Conservation (phyloP, 2,113 vertebrate species). For the Eleginops maclovinus region DNA sequence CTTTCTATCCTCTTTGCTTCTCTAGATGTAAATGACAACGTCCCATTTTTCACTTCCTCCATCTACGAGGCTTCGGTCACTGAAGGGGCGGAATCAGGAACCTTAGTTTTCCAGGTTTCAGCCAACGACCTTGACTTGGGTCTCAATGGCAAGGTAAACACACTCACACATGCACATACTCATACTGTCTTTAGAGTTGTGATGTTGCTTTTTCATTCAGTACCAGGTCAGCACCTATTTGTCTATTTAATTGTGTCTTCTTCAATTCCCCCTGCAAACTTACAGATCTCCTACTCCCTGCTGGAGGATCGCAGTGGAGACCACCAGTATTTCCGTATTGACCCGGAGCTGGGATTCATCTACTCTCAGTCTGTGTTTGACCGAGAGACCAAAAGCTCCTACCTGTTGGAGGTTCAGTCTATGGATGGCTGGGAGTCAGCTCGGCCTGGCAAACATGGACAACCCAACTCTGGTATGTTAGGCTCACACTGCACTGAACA, state of each 20-base stretch:
- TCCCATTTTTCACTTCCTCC: slow-evolving; percentile 93
- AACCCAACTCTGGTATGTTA: slow-evolving; percentile 89
- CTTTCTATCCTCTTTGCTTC: not conserved
- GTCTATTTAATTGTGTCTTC: not conserved
- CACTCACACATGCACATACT: not conserved
- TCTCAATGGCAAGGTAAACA: slow-evolving; percentile 88
- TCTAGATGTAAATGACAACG: slow-evolving; percentile 93
- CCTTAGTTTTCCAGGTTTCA: slow-evolving; percentile 88
- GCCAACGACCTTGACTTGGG: slow-evolving; percentile 89
- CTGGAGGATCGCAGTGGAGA: slow-evolving; percentile 89
- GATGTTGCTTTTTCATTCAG: too few relatives aligned
- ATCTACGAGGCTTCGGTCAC: slow-evolving; percentile 90
- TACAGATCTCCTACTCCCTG: slow-evolving; percentile 89
- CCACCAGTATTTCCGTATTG: slow-evolving; percentile 86
- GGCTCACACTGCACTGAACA: not conserved
- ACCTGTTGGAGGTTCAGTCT: slow-evolving; percentile 90
- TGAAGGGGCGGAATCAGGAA: slow-evolving; percentile 87
- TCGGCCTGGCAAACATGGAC: slow-evolving; percentile 88
- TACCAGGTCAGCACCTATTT: not conserved
- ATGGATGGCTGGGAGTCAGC: slow-evolving; percentile 90
- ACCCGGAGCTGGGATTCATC: slow-evolving; percentile 87
- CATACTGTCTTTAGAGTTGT: not conserved
- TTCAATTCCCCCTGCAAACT: slow-evolving; percentile 1
- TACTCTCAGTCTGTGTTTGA: slow-evolving; percentile 89
- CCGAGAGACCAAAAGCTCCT: slow-evolving; percentile 89